Percentiles rank a stretch among this genome's conserved stretches.
phyloP scores from a whole-genome alignment of 2,113 vertebrate species.

The Paedocypris sp. region DNA sequence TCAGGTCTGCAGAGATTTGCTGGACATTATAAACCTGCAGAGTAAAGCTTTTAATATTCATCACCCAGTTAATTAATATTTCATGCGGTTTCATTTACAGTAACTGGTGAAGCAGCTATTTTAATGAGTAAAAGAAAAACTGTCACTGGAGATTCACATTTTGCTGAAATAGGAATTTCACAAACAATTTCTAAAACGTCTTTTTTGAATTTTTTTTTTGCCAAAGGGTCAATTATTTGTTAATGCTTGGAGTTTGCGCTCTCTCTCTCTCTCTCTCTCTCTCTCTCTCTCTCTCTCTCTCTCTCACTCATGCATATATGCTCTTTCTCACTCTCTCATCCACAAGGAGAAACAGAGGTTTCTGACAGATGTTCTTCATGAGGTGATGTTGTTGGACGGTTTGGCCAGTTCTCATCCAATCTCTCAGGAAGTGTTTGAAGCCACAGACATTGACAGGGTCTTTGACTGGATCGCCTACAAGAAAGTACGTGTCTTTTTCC shows the following conservation, averaged over 20 bases:
- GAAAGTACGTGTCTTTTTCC: conserved; percentile 67
- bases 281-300: background rate
- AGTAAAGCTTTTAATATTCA: background rate
- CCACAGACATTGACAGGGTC: conserved; percentile 85
- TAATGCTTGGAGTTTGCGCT: too few relatives aligned
- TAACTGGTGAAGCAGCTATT: background rate
- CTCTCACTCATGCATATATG: background rate
- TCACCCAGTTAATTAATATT: background rate
- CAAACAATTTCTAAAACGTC: too few relatives aligned
- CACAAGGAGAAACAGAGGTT: conserved; percentile 94
- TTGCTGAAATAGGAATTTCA: background rate
- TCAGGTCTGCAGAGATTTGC: background rate
- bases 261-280: background rate
- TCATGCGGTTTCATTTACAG: background rate
- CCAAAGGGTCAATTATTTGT: too few relatives aligned
- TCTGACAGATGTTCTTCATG: conserved; percentile 90
- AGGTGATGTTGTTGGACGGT: conserved; percentile 92
- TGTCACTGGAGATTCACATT: background rate
- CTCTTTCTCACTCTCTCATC: background rate
- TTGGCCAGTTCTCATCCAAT: conserved; percentile 89
- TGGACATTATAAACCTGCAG: background rate
- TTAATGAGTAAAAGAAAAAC: background rate
- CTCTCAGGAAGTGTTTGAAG: conserved; percentile 85
- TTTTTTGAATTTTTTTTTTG: too few relatives aligned
- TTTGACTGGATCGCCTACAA: conserved; percentile 99